Evolutionary conservation across 2,888 invertebrate genomes (phyloP), one percentile per base, ranked within the genome.

Genomic region (Athetis lepigone): DNA sequence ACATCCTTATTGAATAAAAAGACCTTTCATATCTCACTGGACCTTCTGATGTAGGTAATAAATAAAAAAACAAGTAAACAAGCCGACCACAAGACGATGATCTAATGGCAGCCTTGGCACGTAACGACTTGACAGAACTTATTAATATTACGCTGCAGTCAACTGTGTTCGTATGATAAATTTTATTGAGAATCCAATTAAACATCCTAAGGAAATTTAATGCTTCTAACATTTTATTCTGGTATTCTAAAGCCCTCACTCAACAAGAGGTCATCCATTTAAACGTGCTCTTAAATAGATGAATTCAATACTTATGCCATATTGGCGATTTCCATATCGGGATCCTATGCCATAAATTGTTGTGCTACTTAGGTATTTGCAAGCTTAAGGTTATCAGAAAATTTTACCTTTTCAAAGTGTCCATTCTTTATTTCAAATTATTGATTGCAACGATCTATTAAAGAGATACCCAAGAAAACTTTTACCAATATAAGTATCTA

Each of bases 101-200:
- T 86, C 85, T 85, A 85, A 85, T 77, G 16, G 63, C 80, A 82
- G 45, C 86, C 86, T 86, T 86, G 86, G 79, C 82, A 77, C 75
- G 70, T 52, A 80, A 77, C 77, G 74, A 49, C 55, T 25, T 63
- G 58, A 56, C 71, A 70, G 57, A 47, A 64, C 68, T 69, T 77
- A 70, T 72, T 70, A 70, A 72, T 75, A 70, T 58, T 63, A 58
- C 43, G 36, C 56, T 70, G 50, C 63, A 58, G n/a, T 62, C 50
- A 57, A 75, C 18, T 47, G 37, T 18, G 27, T 46, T 11, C 16
- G 4, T 63, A 33, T 36, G 63, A 72, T 72, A 11, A 58, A 63
- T 75, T 69, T 63, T 37, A 74, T 52, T 40, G n/a, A 68, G 27
- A 37, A 49, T 29, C 18, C 21, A 56, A 49, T 36, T 18, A 19